Evolutionary conservation across 2,888 invertebrate genomes (phyloP), one percentile per base, ranked within the genome.

Genomic region (Idaea dimidiata): DNA sequence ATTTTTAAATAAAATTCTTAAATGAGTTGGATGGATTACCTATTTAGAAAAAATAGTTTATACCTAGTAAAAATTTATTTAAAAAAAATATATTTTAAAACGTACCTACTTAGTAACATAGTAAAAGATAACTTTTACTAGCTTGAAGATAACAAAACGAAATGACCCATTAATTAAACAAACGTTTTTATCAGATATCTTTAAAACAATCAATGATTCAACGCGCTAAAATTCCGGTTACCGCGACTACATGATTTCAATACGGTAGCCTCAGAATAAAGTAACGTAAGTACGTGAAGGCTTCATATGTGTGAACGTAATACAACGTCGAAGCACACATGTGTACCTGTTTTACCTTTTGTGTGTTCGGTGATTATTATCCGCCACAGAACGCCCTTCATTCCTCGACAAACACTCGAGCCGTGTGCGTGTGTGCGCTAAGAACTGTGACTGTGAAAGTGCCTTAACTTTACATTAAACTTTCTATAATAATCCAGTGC

Each of bases 381-480:
- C 65, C 71, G 69, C 69, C 67, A 72, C 71, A 72, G 68, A 31
- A 57, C 71, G 75, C 78, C 78, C 79, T 80, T 78, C 72, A 70
- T 74, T 73, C 77, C 60, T 64, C 71, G 72, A 73, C 69, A 73
- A 77, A 71, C 76, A 68, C 70, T 72, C 70, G 60, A 67, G 69
- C 68, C 72, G 71, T 63, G 62, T 61, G 56, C 66, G 65, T 63
- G 75, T 71, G 69, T 67, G 65, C 63, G 61, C 72, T 74, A 74
- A 67, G 65, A 65, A 62, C 71, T 72, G 85, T 79, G 83, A 62
- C 71, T 72, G 85, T 79, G 83, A 86, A 86, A 85, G 85, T 83
- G 76, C 71, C 62, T 71, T 74, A 68, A 81, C 86, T 88, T 88
- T 83, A 75, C 71, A 62, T 71, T 74, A 68, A n/a, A 81, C 86